A percentile compares a stretch with the other conserved stretches of the same genome.
These are phyloP conservation scores for Lampris incognitus DNA, from an alignment of 2,113 vertebrate species.

Conservation along the genomic window DNA sequence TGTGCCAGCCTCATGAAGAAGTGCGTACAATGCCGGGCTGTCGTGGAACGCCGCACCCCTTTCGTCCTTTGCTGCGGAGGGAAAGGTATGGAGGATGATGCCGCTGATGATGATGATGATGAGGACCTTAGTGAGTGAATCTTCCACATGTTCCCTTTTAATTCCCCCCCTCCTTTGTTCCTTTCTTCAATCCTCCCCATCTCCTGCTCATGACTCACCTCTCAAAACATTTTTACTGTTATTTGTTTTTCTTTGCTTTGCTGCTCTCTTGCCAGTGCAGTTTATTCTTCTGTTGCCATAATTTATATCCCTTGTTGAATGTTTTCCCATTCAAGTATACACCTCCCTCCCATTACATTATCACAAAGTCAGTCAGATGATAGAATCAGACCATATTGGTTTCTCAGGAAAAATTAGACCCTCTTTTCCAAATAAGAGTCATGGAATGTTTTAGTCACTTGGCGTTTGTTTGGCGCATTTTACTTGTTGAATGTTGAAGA, in stretches of 20 bases:
- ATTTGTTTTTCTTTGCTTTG: constrained; percentile 37
- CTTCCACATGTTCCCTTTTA: constrained; percentile 85
- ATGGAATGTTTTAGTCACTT: constrained; percentile 39
- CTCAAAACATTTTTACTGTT: constrained; percentile 20
- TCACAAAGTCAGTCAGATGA: neutral
- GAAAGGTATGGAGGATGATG: constrained; percentile 95
- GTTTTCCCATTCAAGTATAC: constrained; percentile 21
- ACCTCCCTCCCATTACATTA: neutral
- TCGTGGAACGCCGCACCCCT: constrained; percentile 95
- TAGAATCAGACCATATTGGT: neutral
- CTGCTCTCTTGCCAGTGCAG: constrained; percentile 43
- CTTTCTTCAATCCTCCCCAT: constrained; percentile 23
- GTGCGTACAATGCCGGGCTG: constrained; percentile 97
- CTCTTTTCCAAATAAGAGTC: constrained; percentile 13
- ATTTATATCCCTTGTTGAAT: constrained; percentile 27
- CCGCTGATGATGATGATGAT: constrained; percentile 89
- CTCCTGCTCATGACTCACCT: constrained; percentile 30
- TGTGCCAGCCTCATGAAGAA: constrained; percentile 99
- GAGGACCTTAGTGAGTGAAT: constrained; percentile 96
- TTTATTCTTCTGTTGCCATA: constrained; percentile 45
- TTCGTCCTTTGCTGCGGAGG: constrained; percentile 97
- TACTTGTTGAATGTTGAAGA: neutral
- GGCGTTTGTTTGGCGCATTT: constrained; percentile 16
- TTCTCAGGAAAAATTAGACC: constrained; percentile 2
- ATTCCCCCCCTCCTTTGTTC: constrained; percentile 50